Evolutionary conservation across 2,888 invertebrate species (phyloP).

Genomic region (Dastarcus helophoroides): DNA sequence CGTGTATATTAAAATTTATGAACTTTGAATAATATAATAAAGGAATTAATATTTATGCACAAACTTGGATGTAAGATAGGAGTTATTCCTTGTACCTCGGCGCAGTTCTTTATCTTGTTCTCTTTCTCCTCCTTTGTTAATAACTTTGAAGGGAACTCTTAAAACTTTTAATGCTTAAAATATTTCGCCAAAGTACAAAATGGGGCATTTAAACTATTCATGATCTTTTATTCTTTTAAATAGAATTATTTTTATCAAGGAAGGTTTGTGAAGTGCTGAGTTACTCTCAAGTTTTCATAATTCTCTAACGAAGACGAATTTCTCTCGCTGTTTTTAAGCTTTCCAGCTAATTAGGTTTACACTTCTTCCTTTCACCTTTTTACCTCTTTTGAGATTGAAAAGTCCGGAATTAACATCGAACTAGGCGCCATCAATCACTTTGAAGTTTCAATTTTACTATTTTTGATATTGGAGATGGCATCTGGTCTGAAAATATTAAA

Average conservation of each 20-base stretch:
- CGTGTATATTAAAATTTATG: conserved; percentile 1
- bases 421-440: too few species aligned
- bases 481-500: too few species aligned
- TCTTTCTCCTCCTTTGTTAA: not conserved
- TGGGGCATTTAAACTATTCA: conserved; percentile 1
- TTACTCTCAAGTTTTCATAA: too few species aligned
- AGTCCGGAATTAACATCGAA: too few species aligned
- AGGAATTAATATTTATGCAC: conserved; percentile 1
- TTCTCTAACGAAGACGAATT: too few species aligned
- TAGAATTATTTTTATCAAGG: conserved; percentile 1
- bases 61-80: conserved; percentile 1
- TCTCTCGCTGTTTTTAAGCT: too few species aligned
- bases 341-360: too few species aligned
- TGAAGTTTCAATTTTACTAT: too few species aligned
- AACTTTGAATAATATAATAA: conserved; percentile 1
- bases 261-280: too few species aligned
- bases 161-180: conserved; percentile 1
- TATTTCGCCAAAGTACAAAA: conserved; percentile 1
- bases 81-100: conserved; percentile 1
- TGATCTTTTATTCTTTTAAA: not conserved
- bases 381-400: too few species aligned
- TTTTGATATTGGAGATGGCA: too few species aligned
- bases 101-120: not conserved
- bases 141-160: not conserved
- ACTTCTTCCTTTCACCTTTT: too few species aligned